phyloP scores from a whole-genome alignment of 1,140 invertebrate genomes.

The Lasaia peninsularis region DNA sequence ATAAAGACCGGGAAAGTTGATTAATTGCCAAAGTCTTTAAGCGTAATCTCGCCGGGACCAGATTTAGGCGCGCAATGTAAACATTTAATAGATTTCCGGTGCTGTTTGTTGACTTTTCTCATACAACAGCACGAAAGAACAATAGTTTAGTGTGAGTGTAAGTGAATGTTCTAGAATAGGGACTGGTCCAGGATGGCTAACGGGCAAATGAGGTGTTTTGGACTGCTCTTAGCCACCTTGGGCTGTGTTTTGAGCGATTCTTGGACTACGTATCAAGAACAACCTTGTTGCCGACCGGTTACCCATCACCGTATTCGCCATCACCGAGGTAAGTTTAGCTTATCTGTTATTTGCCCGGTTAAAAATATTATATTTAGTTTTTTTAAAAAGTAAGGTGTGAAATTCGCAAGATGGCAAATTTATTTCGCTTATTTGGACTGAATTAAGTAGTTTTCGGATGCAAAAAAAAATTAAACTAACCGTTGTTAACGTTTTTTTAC shows the following conservation, averaged over 20 bases:
- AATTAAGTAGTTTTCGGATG: too few species aligned
- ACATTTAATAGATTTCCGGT: slow-evolving; percentile 62
- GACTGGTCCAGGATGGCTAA: slow-evolving; percentile 37
- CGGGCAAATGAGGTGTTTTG: slow-evolving; percentile 44
- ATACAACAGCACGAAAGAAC: slow-evolving; percentile 37
- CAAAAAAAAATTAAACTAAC: too few species aligned
- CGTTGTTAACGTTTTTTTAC: too few species aligned
- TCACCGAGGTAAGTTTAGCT: slow-evolving; percentile 64
- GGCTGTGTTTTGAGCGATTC: slow-evolving; percentile 56
- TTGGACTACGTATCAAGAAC: slow-evolving; percentile 72
- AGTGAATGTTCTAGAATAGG: slow-evolving; percentile 46
- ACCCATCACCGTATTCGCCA: slow-evolving; percentile 65
- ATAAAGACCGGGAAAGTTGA: slow-evolving; percentile 48
- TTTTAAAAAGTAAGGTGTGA: too few species aligned
- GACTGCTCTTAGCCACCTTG: slow-evolving; percentile 47
- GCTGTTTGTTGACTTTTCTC: slow-evolving; percentile 57
- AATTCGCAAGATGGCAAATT: too few species aligned
- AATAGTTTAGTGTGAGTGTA: slow-evolving; percentile 41
- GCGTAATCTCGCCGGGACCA: slow-evolving; percentile 52
- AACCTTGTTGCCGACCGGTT: slow-evolving; percentile 67
- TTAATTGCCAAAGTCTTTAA: slow-evolving; percentile 61
- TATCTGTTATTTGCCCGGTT: too few species aligned
- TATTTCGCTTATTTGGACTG: too few species aligned
- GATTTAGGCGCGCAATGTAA: slow-evolving; percentile 65
- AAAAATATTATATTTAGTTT: too few species aligned